Evolutionary conservation across 1,140 invertebrate species (phyloP), one percentile per base, ranked within the genome.

Genomic region (Pissodes strobi): DNA sequence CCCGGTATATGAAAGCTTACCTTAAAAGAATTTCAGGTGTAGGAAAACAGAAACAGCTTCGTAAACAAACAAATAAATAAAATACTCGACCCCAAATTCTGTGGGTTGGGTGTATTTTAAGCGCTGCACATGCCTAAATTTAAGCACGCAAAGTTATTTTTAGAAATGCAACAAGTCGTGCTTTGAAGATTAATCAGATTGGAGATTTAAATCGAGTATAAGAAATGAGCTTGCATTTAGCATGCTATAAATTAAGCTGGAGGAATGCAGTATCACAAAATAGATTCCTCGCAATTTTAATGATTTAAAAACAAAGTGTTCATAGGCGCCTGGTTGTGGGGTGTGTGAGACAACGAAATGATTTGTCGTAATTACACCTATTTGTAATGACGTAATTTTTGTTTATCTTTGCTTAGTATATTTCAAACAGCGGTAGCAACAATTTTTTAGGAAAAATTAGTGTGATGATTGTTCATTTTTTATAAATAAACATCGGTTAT

Each of bases 81-180:
- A 19, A 21, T n/a, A 15, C n/a, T 51, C 22, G 48, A 30, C 48
- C 25, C 25, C 48, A 18, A 46, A 46, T 27, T 18, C 6, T 6
- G 17, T 46, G 23, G 22, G 21, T 51, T 30, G 48, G 25, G 21
- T 51, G 48, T 51, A 51, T 51, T 51, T 51, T 51, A 51, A 51
- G 48, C 25, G n/a, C 21, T n/a, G 27, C 13, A 25, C 3, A 51
- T 51, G 18, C 48, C 48, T 51, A 51, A 51, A 51, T 51, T 51
- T 51, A 51, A 51, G 23, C 22, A 30, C 48, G 22, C 15, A 25
- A 30, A 51, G 48, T 51, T 51, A 51, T 51, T 51, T 51, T 51
- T 51, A 51, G 48, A 51, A 30, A 51, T 51, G 48, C 48, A 51
- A 51, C 48, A 51, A 51, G 48, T 51, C 48, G 48, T 15, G 9